phyloP scores from a whole-genome alignment of 2,888 invertebrate species.

The Pristionchus entomophagus region DNA sequence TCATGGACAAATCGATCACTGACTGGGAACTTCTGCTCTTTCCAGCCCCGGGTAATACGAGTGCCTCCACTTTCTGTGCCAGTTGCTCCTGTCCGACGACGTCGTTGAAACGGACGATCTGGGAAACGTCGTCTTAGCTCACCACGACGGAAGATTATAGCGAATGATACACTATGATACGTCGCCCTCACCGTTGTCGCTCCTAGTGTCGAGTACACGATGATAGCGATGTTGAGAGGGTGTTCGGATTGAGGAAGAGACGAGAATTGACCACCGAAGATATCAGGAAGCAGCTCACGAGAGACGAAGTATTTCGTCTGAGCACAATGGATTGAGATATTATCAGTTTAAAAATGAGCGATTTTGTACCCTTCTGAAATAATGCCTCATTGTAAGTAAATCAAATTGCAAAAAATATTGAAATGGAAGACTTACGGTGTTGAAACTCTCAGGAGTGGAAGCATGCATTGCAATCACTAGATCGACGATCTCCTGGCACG shows the following conservation, averaged over 20 bases:
- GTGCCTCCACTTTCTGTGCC: background rate
- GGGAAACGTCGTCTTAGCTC: background rate
- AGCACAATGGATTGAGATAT: too few species aligned
- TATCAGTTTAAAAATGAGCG: too few species aligned
- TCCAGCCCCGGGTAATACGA: background rate
- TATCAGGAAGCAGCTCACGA: conserved; percentile 38
- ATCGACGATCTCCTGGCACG: conserved; percentile 43
- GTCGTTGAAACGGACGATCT: conserved; percentile 33
- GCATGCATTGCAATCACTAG: conserved; percentile 39
- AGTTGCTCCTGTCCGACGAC: conserved; percentile 29
- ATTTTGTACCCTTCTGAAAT: too few species aligned
- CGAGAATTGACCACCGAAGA: conserved; percentile 38
- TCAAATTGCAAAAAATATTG: background rate
- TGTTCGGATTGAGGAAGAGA: conserved; percentile 15
- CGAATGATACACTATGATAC: background rate
- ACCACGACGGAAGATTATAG: background rate
- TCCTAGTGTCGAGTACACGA: conserved; percentile 40
- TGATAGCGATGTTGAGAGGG: conserved; percentile 43
- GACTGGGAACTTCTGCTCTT: conserved; percentile 35
- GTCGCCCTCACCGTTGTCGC: conserved; percentile 26
- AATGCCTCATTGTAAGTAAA: background rate
- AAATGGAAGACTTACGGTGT: background rate
- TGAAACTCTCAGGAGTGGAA: background rate
- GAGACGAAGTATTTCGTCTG: conserved; percentile 46
- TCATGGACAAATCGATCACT: background rate